These are phyloP conservation scores for Schrankia costaestrigalis DNA, from an alignment of 2,888 invertebrate species.

Conservation along the genomic window DNA sequence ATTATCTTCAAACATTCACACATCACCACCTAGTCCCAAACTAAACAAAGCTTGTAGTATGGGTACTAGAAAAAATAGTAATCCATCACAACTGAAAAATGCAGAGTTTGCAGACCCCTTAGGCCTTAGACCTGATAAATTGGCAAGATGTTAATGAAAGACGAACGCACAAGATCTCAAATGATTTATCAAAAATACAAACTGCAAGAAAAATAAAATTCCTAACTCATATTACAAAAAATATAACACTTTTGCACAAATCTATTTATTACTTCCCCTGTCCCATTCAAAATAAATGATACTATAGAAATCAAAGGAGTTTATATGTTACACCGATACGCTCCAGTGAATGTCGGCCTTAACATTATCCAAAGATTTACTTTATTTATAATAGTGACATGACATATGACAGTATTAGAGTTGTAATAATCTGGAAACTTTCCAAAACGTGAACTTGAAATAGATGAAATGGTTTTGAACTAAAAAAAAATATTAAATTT, in stretches of 20 bases:
- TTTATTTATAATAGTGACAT: constrained; percentile 35
- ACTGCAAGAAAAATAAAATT: constrained; percentile 8
- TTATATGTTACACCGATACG: constrained; percentile 18
- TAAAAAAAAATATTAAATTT: constrained; percentile 1
- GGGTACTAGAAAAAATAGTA: no score
- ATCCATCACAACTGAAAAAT: no score
- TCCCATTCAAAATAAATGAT: constrained; percentile 8
- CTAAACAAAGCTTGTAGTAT: no score
- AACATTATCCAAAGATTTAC: constrained; percentile 24
- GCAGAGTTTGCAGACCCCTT: no score
- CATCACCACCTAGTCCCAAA: no score
- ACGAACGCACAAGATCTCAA: no score
- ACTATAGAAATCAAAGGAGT: constrained; percentile 2
- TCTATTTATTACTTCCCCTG: constrained; percentile 22
- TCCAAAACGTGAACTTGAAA: constrained; percentile 32
- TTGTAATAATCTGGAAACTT: constrained; percentile 31
- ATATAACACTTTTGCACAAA: constrained; percentile 5
- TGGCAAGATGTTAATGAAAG: no score
- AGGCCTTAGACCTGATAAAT: no score
- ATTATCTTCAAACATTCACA: no score
- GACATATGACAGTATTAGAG: constrained; percentile 33
- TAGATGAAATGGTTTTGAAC: constrained; percentile 19
- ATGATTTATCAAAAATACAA: no score
- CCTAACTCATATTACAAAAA: constrained; percentile 3
- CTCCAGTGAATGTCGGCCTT: constrained; percentile 15